Base-by-base conservation (phyloP, 1,140 invertebrate genomes). In the Drosophila quadrilineata region DNA sequence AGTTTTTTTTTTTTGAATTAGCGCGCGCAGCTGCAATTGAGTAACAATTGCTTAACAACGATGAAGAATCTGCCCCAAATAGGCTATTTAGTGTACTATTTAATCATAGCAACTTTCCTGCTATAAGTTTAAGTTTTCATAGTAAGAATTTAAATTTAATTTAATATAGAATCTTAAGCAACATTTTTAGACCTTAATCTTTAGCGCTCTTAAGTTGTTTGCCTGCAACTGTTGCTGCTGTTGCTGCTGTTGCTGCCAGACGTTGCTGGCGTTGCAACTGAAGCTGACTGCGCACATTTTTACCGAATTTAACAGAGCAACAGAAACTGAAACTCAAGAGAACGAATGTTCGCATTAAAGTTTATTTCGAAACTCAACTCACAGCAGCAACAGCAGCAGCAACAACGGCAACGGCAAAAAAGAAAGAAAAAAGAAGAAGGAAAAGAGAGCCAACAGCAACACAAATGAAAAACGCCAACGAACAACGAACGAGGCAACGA, bases 321-420 rank as follows among this genome's bases (percentile, higher is more conserved):
- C 79, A 82, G 76, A 80, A 80, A 80, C 75, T 57, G 76, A 76
- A 75, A 66, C 59, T 71, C 63, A 77, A 73, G 52, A 64, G 52
- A 82, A 77, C 69, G 56, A 84, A 82, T 84, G 73, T 71, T 82
- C 77, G 69, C 77, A 84, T 82, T 82, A 82, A 82, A 82, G 77
- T 77, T 82, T 82, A 82, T 82, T 82, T 82, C 73, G 77, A 76
- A 76, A 84, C 76, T n/a, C 57, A 68, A 84, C 71, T 69, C 72
- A 63, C 48, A 22, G 38, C 41, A 40, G 36, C 45, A 52, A n/a
- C 45, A 41, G 33, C 45, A 40, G 16, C 65, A 50, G 46, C 69
- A 48, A 48, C 62, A 21, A 16, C 49, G 35, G 53, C 29, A 35
- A 26, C 26, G 48, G 16, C 21, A 19, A 48, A 56, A 62, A 33